Percentiles rank a stretch among this genome's conserved stretches.
phyloP scores from a whole-genome alignment of 2,888 invertebrate genomes.

The Ormia ochracea region DNA sequence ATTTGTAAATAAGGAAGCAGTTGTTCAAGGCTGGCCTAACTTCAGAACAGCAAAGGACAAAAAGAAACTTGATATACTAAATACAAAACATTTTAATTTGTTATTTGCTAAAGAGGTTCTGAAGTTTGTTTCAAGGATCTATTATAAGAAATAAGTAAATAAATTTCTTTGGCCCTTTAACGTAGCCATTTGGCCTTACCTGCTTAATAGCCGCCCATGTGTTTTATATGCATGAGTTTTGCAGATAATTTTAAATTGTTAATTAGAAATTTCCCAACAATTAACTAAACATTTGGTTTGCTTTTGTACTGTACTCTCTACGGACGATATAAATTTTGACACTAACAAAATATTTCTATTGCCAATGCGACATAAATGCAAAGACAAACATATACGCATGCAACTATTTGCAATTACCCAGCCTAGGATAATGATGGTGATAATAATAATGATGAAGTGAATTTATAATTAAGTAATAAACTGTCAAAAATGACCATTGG shows the following conservation, averaged over 20 bases:
- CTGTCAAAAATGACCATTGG: conserved; percentile 61
- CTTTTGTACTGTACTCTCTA: conserved; percentile 33
- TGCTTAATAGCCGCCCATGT: conserved; percentile 8
- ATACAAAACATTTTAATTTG: neutral
- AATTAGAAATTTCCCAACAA: conserved; percentile 61
- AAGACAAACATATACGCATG: neutral
- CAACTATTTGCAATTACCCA: conserved; percentile 27
- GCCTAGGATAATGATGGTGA: conserved; percentile 26
- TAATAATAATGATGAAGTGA: conserved; percentile 55
- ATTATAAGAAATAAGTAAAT: neutral
- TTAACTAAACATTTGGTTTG: conserved; percentile 60
- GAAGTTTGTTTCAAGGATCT: neutral
- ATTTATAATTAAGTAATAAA: conserved; percentile 63
- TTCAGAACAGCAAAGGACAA: neutral
- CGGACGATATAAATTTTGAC: conserved; percentile 58
- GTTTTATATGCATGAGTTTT: conserved; percentile 13
- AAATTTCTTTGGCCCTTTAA: neutral
- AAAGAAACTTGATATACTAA: neutral
- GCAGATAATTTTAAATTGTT: conserved; percentile 61
- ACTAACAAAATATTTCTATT: conserved; percentile 47
- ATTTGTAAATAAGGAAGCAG: neutral
- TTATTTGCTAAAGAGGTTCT: neutral
- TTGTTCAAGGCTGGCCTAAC: neutral
- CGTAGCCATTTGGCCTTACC: neutral
- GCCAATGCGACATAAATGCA: conserved; percentile 2